Evolutionary conservation across 35 echinoderm and acorn worm species (phyloP), one percentile per base, ranked within the genome.

Genomic region (Patiria miniata): DNA sequence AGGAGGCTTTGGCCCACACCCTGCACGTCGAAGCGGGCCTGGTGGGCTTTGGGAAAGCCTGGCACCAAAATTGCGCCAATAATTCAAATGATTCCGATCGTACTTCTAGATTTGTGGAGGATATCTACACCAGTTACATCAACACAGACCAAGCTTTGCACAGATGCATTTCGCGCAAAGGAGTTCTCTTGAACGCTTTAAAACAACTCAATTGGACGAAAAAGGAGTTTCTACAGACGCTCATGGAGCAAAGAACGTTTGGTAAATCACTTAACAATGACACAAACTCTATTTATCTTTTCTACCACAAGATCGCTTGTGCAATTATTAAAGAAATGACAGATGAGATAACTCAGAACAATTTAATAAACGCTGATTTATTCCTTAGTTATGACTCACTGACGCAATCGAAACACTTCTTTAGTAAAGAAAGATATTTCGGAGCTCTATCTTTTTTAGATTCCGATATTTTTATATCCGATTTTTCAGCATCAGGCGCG

Each of bases 21-120:
- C 37, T 84, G 61, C 65, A 69, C 16, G 15, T 90, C 40, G 88
- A 90, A 69, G 47, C 68, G 21, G 85, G 65, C 53, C 28, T 87
- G 40, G 44, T 50, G 26, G 77, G 10, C 22, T 87, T 33, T 28
- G 28, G 85, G 85, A 39, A 32, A 30, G 28, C 15, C 7, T 87
- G 39, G 37, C 51, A 55, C 58, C 17, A 34, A 18, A 86, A 86
- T 37, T 68, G 61, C 19, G 44, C 37, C 28, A 76, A 40, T 44
- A n/a, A 12, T 8, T 86, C 61, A 5, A 9, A 55, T 7, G 57
- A 57, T 59, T 29, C 32, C 7, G 37, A 44, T 21, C 10, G 32
- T 0, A 21, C 23, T 2, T 37, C 33, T 51, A 23, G 38, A 36
- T 23, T 83, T 7, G 21, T n/a, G 7, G 65, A 7, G 14, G 65